Base-by-base conservation (phyloP, 2,888 invertebrate species). In the Laspeyria flexula region DNA sequence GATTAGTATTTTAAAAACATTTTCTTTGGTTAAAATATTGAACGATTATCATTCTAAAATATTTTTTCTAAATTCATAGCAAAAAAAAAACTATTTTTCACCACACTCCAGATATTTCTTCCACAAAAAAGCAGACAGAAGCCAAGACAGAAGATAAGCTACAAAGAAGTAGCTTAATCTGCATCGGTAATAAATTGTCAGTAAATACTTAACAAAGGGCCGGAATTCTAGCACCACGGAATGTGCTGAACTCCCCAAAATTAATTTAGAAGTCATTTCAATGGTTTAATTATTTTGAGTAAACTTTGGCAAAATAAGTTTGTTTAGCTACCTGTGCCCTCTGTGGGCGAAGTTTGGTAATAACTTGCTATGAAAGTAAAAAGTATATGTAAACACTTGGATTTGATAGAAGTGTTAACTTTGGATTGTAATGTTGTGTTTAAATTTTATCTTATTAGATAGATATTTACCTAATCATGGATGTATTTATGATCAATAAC, bases 241-340 rank as follows among this genome's bases (percentile, higher is more conserved):
- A 56, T 49, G 51, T 59, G 45, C 54, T 52, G 30, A 54, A 64
- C 62, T 61, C 62, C 52, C 56, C 44, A 58, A 75, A 78, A 75
- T 77, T 79, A 79, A 75, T 80, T 78, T 67, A 52, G 43, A 75
- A 75, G 65, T 75, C 66, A 73, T 73, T 68, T 66, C 60, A 65
- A 71, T 62, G 55, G 66, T 60, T 69, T 76, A 68, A 75, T 71
- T 67, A 67, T 65, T 64, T 60, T 59, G 44, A 46, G 55, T 45
- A 37, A 66, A 65, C 47, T 68, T 55, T 30, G 13, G 35, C 31
- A 27, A 43, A 67, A 53, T 58, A 51, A 69, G 61, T 61, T 56
- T 51, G 51, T 53, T 55, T 29, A 38, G 30, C 39, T 60, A 68
- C 63, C 68, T 65, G 53, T 48, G 57, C 52, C 49, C 50, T 61